Percentiles rank a stretch among this genome's conserved stretches.
phyloP scores from a whole-genome alignment of 37 sponge, comb jelly and placozoan genomes.

The Oopsacas minuta region DNA sequence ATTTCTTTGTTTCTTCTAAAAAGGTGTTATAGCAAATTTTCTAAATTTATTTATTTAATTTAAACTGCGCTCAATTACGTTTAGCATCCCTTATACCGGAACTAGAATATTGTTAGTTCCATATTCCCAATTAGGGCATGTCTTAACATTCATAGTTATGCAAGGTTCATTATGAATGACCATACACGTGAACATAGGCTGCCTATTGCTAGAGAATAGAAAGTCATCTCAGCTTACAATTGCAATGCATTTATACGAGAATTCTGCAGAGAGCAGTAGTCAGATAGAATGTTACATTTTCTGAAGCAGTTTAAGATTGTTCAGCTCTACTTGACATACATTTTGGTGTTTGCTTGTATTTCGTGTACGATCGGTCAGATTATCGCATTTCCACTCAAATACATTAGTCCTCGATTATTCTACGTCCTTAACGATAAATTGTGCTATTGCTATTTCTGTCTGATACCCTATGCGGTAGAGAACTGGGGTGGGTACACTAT shows the following conservation, averaged over 20 bases:
- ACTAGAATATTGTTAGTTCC: too few species aligned
- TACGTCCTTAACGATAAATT: not conserved
- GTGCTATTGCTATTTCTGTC: constrained; percentile 16
- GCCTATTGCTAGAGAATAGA: too few species aligned
- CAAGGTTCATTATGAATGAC: too few species aligned
- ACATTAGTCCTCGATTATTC: not conserved
- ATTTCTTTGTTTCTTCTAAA: too few species aligned
- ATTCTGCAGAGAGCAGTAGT: not conserved
- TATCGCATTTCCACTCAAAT: not conserved
- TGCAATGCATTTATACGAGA: not conserved
- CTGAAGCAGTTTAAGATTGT: not conserved
- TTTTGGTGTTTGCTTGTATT: not conserved
- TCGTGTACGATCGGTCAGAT: not conserved
- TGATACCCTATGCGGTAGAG: constrained; percentile 58
- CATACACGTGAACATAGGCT: too few species aligned
- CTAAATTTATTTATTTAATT: too few species aligned
- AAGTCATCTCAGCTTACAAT: not conserved
- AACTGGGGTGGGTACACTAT: constrained; percentile 56
- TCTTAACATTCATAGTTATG: too few species aligned
- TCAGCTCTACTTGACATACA: not conserved
- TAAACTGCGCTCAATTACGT: too few species aligned
- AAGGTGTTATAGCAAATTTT: too few species aligned
- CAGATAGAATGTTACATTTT: not conserved
- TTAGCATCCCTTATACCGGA: too few species aligned
- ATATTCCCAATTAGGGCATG: too few species aligned